Evolutionary conservation across 1,140 invertebrate genomes (phyloP), one percentile per base, ranked within the genome.

Genomic region (Zaprionus africanus): DNA sequence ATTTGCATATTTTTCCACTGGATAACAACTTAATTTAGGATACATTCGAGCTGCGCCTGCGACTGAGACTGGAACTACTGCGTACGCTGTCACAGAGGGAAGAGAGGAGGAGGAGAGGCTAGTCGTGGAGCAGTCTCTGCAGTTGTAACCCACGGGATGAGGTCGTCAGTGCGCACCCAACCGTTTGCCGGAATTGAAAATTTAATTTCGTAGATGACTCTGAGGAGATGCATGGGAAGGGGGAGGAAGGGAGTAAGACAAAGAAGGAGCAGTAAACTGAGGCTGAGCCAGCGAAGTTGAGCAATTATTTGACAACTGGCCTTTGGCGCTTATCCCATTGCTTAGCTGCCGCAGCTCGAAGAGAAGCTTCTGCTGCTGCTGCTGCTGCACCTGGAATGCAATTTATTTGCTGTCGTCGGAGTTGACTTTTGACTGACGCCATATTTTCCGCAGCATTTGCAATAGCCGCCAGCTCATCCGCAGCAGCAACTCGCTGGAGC

Each of bases 391-490:
- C 46, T 51, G 46, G 41, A 91, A 91, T 87, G 90, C 90, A 92
- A 92, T 92, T 87, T 92, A 90, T 92, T 91, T 87, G 80, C 90
- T 92, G 90, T 92, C 90, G 76, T 69, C 76, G 76, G 71, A 79
- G 85, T 79, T 90, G 86, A 85, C 86, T 92, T 92, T 90, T 92
- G 90, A 92, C 86, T 92, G 83, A 90, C 83, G 83, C 83, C 90
- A 91, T 88, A 90, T 91, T 91, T 90, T 91, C 76, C 73, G 72
- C 72, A 72, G 88, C 88, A 91, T 77, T 74, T 76, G 72, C 65
- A 46, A 46, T 46, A 46, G 58, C 54, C 63, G 54, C 46, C 34
- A 51, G 54, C 54, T 57, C 49, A 31, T 58, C 57, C 64, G 49
- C 64, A 36, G 28, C 46, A 43, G 17, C 26, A 26, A 31, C 46